Evolutionary conservation across 2,797 vertebrate species (phyloP).

Genomic region (Oryzias dopingdopingensis): DNA sequence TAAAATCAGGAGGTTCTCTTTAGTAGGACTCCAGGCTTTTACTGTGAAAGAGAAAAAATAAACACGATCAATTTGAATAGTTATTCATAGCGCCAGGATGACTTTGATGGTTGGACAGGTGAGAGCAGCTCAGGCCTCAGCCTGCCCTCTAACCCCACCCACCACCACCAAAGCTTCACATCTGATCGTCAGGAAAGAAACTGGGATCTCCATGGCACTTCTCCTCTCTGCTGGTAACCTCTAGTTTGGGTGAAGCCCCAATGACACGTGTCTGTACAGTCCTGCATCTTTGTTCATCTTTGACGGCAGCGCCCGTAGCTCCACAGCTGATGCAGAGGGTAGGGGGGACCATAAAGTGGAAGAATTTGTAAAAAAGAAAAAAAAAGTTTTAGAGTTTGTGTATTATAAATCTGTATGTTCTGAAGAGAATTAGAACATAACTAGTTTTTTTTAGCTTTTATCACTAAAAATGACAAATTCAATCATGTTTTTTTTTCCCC

Average conservation of each 20-base stretch:
- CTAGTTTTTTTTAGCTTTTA: conserved; percentile 49
- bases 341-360: background rate
- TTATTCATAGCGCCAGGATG: too few species aligned
- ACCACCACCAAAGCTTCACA: background rate
- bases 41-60: background rate
- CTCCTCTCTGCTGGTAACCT: conserved; percentile 4
- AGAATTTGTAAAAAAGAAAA: background rate
- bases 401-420: conserved; percentile 62
- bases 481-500: conserved; percentile 41
- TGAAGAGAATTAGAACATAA: conserved; percentile 43
- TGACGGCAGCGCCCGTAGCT: conserved; percentile 10
- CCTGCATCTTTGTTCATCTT: conserved; percentile 30
- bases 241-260: conserved; percentile 18
- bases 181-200: conserved; percentile 4
- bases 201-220: background rate
- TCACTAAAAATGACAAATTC: conserved; percentile 36
- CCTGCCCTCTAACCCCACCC: background rate
- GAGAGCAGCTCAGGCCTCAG: background rate
- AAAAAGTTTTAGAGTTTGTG: conserved; percentile 32
- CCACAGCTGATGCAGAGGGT: conserved; percentile 2
- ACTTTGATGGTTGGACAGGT: background rate
- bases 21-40: background rate
- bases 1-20: too few species aligned
- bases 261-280: conserved; percentile 29
- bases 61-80: too few species aligned